phyloP scores from a whole-genome alignment of 2,797 vertebrate genomes.

The Sorex maritimensis region DNA sequence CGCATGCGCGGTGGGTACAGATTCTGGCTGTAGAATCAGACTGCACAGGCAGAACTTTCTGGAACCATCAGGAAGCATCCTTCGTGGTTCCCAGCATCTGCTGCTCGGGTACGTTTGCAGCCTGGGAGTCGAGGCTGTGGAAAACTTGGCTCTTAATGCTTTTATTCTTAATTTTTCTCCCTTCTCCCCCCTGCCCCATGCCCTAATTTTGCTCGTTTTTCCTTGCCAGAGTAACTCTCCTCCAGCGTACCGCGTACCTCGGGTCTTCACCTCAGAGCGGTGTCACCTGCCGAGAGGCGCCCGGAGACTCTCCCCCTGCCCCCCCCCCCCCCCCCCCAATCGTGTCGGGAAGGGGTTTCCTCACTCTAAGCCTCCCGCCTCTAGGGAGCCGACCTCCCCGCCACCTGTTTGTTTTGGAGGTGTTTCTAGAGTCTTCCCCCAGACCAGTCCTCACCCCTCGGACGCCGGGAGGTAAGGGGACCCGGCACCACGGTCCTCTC shows the following conservation, averaged over 20 bases:
- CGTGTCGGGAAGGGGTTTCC: background rate
- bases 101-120: background rate
- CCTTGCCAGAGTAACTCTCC: accelerated
- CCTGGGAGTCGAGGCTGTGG: background rate
- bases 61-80: background rate
- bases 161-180: background rate
- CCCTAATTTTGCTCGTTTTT: background rate
- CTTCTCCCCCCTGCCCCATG: background rate
- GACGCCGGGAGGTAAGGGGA: too few species aligned
- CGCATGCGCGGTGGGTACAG: too few species aligned
- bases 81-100: background rate
- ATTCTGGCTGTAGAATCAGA: too few species aligned
- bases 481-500: too few species aligned
- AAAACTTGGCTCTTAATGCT: background rate
- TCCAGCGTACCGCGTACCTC: too few species aligned
- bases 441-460: too few species aligned
- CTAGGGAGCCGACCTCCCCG: too few species aligned
- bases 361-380: background rate
- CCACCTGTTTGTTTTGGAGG: too few species aligned
- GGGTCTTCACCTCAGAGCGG: background rate
- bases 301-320: accelerated
- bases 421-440: too few species aligned
- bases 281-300: background rate
- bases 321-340: background rate
- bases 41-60: background rate